These are phyloP conservation scores for Hofmannophila pseudospretella DNA, from an alignment of 2,888 invertebrate genomes.

Conservation along the genomic window DNA sequence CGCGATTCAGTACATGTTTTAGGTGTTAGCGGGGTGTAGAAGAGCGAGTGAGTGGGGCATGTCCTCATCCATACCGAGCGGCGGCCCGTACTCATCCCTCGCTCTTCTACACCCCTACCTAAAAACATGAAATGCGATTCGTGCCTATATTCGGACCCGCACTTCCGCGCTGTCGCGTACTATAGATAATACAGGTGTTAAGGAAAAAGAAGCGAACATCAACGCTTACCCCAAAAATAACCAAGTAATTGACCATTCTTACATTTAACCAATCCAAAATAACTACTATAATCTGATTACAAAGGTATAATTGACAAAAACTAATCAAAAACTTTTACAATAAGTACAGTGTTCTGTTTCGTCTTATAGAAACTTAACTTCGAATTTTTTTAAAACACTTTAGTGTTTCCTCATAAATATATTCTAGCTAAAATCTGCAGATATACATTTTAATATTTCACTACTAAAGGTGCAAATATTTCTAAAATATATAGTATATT, in stretches of 20 bases:
- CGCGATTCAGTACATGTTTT: too few species aligned
- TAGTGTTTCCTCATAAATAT: constrained; percentile 43
- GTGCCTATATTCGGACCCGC: too few species aligned
- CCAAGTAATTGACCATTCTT: constrained; percentile 72
- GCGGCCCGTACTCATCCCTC: too few species aligned
- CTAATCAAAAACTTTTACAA: constrained; percentile 62
- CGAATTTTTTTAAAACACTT: constrained; percentile 22
- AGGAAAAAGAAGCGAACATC: constrained; percentile 37
- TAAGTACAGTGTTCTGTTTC: constrained; percentile 44
- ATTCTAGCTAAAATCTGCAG: constrained; percentile 69
- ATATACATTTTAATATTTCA: constrained; percentile 69
- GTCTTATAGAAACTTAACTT: constrained; percentile 49
- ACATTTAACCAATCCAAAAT: constrained; percentile 72
- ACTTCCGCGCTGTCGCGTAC: too few species aligned
- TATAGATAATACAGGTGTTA: constrained; percentile 21
- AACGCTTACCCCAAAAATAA: constrained; percentile 59
- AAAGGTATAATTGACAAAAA: constrained; percentile 75
- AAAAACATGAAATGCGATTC: too few species aligned
- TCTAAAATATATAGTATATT: constrained; percentile 74
- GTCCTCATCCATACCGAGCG: too few species aligned
- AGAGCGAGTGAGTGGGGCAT: too few species aligned
- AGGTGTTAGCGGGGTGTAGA: too few species aligned
- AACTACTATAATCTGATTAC: constrained; percentile 66
- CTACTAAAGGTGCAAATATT: constrained; percentile 77
- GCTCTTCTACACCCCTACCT: too few species aligned